These are phyloP conservation scores for Xylota sylvarum DNA, from an alignment of 2,888 invertebrate species.

Conservation along the genomic window DNA sequence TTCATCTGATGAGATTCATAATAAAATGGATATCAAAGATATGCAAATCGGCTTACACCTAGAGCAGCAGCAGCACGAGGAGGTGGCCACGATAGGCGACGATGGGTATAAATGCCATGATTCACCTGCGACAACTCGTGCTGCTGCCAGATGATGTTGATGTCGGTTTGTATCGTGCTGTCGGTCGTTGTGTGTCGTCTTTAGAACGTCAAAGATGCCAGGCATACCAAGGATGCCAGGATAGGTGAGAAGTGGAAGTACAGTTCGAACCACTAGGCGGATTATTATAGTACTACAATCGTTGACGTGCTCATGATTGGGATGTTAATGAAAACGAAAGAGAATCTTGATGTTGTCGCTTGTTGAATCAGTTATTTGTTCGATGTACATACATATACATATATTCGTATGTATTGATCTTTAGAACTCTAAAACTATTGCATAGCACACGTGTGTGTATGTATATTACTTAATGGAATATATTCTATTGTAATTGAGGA, in stretches of 20 bases:
- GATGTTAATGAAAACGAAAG: slow-evolving; percentile 15
- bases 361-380: slow-evolving; percentile 7
- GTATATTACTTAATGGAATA: neutral
- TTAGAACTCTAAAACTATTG: neutral
- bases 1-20: neutral
- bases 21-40: neutral
- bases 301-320: neutral
- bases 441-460: neutral
- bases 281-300: neutral
- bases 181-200: no score
- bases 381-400: neutral
- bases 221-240: slow-evolving; percentile 10
- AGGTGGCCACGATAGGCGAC: neutral
- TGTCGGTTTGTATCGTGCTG: neutral
- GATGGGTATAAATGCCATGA: neutral
- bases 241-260: neutral
- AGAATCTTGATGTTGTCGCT: neutral
- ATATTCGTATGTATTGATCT: no score
- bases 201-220: slow-evolving; percentile 6
- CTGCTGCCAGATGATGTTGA: neutral
- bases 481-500: slow-evolving; percentile 10
- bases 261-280: no score
- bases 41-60: neutral
- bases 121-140: neutral
- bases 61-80: neutral